Percentiles rank a stretch among this genome's conserved stretches.
Conservation (phyloP, 2,888 invertebrate species). For the Lasioglossum leucozonium region DNA sequence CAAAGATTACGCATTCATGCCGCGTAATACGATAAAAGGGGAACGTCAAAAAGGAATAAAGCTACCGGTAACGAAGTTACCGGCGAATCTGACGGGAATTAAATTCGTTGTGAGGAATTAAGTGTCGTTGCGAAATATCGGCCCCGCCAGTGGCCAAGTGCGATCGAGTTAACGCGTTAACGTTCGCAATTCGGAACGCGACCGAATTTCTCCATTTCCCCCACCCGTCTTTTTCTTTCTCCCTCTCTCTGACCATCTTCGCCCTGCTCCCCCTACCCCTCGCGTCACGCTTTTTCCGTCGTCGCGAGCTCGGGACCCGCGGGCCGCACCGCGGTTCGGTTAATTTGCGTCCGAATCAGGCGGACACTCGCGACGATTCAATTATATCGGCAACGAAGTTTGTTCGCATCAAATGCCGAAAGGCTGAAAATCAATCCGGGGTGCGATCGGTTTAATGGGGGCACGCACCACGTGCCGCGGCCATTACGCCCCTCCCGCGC, state of each 20-base stretch:
- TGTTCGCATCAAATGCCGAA: slow-evolving; percentile 78
- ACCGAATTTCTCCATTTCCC: slow-evolving; percentile 41
- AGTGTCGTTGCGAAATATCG: slow-evolving; percentile 57
- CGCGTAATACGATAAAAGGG: slow-evolving; percentile 8
- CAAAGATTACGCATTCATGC: not conserved
- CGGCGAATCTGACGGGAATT: slow-evolving; percentile 28
- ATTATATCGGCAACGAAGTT: slow-evolving; percentile 80
- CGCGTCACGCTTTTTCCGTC: not conserved
- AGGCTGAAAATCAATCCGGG: slow-evolving; percentile 79
- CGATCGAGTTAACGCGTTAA: slow-evolving; percentile 75
- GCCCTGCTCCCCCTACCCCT: no score
- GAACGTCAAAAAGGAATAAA: not conserved
- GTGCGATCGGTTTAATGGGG: slow-evolving; percentile 78
- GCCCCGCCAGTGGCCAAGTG: slow-evolving; percentile 57
- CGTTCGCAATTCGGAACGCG: slow-evolving; percentile 20
- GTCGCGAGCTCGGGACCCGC: slow-evolving; percentile 45
- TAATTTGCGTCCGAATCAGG: slow-evolving; percentile 81
- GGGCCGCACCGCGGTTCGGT: slow-evolving; percentile 73
- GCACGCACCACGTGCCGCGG: slow-evolving; percentile 75
- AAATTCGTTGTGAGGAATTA: slow-evolving; percentile 36
- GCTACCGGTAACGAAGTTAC: slow-evolving; percentile 27
- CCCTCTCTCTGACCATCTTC: no score
- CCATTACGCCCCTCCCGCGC: slow-evolving; percentile 67
- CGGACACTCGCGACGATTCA: slow-evolving; percentile 81
- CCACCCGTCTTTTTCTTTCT: no score